A percentile compares a stretch with the other conserved stretches of the same genome.
Evolutionary conservation across 2,113 vertebrate genomes (phyloP).

Genomic region (Bagarius yarrelli): DNA sequence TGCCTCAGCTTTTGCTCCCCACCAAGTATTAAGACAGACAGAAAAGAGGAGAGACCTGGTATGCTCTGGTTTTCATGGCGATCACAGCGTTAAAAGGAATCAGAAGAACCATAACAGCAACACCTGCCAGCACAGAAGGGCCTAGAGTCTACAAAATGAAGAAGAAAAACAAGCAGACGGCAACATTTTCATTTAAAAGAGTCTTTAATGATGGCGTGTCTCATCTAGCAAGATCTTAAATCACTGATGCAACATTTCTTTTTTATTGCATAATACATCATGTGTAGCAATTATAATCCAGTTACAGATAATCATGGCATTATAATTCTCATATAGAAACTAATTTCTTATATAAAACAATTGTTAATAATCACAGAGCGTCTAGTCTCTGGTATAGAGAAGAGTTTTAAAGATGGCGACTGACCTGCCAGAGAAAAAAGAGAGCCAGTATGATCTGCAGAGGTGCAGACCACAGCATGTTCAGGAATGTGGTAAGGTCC

Average conservation of each 20-base stretch:
- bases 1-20: background rate
- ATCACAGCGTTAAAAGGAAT: slow-evolving; percentile 91
- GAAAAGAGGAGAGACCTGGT: slow-evolving; percentile 75
- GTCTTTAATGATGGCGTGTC: background rate
- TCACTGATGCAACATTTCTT: background rate
- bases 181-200: background rate
- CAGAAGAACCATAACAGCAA: slow-evolving; percentile 88
- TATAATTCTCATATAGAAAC: background rate
- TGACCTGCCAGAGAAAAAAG: slow-evolving; percentile 93
- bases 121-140: slow-evolving; percentile 85
- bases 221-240: background rate
- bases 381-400: too few relatives aligned
- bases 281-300: background rate
- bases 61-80: slow-evolving; percentile 84
- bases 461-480: slow-evolving; percentile 94
- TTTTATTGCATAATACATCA: background rate
- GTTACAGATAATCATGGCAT: background rate
- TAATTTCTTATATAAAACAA: too few relatives aligned
- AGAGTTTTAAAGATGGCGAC: background rate
- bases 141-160: slow-evolving; percentile 77
- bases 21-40: background rate
- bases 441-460: slow-evolving; percentile 89
- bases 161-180: background rate
- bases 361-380: too few relatives aligned
- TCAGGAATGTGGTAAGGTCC: slow-evolving; percentile 85